A percentile compares a stretch with the other conserved stretches of the same genome.
Conservation (phyloP, 2,888 invertebrate genomes). For the Apoda limacodes region DNA sequence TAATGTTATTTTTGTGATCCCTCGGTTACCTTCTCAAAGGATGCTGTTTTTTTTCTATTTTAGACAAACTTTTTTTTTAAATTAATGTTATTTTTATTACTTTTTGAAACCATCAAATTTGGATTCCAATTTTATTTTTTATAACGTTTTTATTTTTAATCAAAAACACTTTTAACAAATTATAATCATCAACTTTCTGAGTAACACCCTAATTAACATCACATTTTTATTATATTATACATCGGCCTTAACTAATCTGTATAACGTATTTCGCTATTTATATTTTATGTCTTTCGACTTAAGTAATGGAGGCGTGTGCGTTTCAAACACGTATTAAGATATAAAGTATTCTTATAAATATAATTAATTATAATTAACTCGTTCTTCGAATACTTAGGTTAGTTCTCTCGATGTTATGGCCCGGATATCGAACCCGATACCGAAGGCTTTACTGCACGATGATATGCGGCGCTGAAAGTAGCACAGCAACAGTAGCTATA, state of each 20-base stretch:
- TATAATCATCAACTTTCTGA: conserved; percentile 53
- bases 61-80: conserved; percentile 23
- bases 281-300: conserved; percentile 55
- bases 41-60: conserved; percentile 16
- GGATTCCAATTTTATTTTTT: conserved; percentile 46
- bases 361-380: conserved; percentile 34
- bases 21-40: conserved; percentile 46
- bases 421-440: conserved; percentile 20
- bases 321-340: conserved; percentile 53
- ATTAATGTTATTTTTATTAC: conserved; percentile 16
- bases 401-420: conserved; percentile 48
- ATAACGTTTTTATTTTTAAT: no score
- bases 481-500: conserved; percentile 91
- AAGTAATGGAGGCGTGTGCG: conserved; percentile 56
- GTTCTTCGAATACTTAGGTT: conserved; percentile 35
- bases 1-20: conserved; percentile 50
- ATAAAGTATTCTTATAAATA: conserved; percentile 27
- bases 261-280: conserved; percentile 34
- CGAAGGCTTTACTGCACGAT: conserved; percentile 81
- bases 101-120: conserved; percentile 33
- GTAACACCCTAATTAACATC: conserved; percentile 60
- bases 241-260: conserved; percentile 46
- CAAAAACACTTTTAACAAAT: conserved; percentile 58
- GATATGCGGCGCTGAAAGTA: conserved; percentile 93
- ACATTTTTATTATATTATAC: conserved; percentile 60